These are phyloP conservation scores for Neocrepidodera transversa DNA, from an alignment of 2,888 invertebrate species.

Conservation along the genomic window DNA sequence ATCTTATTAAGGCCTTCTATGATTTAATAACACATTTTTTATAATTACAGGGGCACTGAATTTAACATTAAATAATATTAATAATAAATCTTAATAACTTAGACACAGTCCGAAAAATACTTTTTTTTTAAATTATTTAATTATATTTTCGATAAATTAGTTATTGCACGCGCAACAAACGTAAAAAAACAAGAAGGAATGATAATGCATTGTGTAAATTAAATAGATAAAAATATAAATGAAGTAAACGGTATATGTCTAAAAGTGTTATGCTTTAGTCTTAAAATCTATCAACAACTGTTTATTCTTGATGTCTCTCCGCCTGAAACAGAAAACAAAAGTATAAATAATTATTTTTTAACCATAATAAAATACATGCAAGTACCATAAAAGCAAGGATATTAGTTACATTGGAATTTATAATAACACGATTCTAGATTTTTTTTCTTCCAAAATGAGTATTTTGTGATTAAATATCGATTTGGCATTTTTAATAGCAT, in stretches of 20 bases:
- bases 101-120: constrained; percentile 20
- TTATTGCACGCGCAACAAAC: constrained; percentile 43
- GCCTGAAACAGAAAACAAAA: constrained; percentile 18
- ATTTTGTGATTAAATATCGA: no score
- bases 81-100: constrained; percentile 7
- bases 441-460: no score
- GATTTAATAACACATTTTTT: no score
- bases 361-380: no score
- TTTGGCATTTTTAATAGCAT: no score
- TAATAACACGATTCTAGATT: no score
- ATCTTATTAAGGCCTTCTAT: no score
- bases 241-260: constrained; percentile 18
- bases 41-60: no score
- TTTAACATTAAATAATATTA: not conserved
- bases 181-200: constrained; percentile 36
- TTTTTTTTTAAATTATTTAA: constrained; percentile 20
- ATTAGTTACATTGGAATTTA: no score
- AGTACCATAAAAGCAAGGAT: no score
- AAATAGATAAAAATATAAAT: constrained; percentile 29
- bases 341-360: not conserved
- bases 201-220: constrained; percentile 36
- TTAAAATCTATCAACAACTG: constrained; percentile 13
- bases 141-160: constrained; percentile 24
- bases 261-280: constrained; percentile 10
- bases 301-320: constrained; percentile 23